Base-by-base conservation (phyloP, 2,797 vertebrate species). In the Nyctibius grandis region DNA sequence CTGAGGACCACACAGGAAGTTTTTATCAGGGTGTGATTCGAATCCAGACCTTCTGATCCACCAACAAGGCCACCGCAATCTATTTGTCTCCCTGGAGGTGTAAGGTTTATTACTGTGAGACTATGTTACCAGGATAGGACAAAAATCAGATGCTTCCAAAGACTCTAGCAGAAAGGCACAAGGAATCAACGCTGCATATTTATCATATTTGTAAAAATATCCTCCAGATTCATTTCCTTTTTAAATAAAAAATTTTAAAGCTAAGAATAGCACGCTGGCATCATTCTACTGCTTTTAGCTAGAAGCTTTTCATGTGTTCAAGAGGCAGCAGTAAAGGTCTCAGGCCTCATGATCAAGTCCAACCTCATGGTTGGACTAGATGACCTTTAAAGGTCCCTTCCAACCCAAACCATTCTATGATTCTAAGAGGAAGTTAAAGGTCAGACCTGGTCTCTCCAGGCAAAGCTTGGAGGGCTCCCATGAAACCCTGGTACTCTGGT, bases 61-160 rank as follows among this genome's bases (percentile, higher is more conserved):
- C 70, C 47, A 64, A 0, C 28, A 47, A 54, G 33, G 64, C 28
- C 31, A 34, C 19, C 5, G 3, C 1, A 0, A 67, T 18, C 11
- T 15, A 10, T 61, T 81, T 72, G 47, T 28, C 18, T 34, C 31
- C 17, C 23, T 51, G 34, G n/a, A 42, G 23, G 15, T 9, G 19
- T 47, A 70, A 65, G 38, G 25, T 67, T 70, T 60, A 33, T 40
- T 50, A 33, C 44, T 34, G 11, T 42, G 44, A 88, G 44, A 33
- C 18, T 42, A 31, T 3, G 2, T 33, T 60, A 64, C 11, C 42
- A 65, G 38, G 42, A 28, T 1, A 59, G 40, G 56, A 60, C 12
- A 54, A 80, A 64, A 73, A 26, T 26, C 29, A 78, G 70, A 54
- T 34, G 34, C 26, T 69, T n/a, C 42, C 2, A 1, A 78, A 82